A percentile compares a stretch with the other conserved stretches of the same genome.
These are phyloP conservation scores for Saccostrea cuccullata DNA, from an alignment of 1,140 invertebrate genomes.

Conservation along the genomic window DNA sequence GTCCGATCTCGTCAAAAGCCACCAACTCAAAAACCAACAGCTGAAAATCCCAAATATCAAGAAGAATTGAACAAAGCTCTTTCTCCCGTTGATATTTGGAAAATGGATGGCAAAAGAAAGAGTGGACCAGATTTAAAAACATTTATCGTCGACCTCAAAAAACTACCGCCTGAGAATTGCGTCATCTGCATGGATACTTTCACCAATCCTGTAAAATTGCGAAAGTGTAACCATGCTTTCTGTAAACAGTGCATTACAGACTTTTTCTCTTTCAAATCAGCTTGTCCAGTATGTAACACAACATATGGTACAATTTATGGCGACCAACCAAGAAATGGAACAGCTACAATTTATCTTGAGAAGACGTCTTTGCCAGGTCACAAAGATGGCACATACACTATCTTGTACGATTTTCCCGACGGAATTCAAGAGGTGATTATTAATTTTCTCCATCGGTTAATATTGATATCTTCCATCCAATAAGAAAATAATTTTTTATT, in stretches of 20 bases:
- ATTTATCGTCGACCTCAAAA: no score
- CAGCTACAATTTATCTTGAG: constrained; percentile 44
- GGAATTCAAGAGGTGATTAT: constrained; percentile 72
- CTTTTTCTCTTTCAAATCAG: constrained; percentile 59
- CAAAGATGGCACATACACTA: constrained; percentile 59
- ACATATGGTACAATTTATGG: constrained; percentile 67
- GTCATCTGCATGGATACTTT: constrained; percentile 59
- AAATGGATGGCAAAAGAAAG: no score
- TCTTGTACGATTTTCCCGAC: constrained; percentile 65
- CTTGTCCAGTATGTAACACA: constrained; percentile 68
- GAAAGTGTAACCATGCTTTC: constrained; percentile 65
- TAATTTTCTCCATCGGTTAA: no score
- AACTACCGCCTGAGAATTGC: no score
- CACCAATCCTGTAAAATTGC: constrained; percentile 50
- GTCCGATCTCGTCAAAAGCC: no score
- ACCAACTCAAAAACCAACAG: no score
- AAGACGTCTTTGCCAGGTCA: constrained; percentile 59
- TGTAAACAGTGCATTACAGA: constrained; percentile 63
- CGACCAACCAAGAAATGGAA: constrained; percentile 66
- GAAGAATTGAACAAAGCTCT: no score
- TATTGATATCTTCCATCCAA: no score
- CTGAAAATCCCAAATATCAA: no score
- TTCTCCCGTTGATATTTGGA: no score
- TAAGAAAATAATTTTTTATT: no score
- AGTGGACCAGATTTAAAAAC: no score